Evolutionary conservation across 2,888 invertebrate species (phyloP).

Genomic region (Dioctria rufipes): DNA sequence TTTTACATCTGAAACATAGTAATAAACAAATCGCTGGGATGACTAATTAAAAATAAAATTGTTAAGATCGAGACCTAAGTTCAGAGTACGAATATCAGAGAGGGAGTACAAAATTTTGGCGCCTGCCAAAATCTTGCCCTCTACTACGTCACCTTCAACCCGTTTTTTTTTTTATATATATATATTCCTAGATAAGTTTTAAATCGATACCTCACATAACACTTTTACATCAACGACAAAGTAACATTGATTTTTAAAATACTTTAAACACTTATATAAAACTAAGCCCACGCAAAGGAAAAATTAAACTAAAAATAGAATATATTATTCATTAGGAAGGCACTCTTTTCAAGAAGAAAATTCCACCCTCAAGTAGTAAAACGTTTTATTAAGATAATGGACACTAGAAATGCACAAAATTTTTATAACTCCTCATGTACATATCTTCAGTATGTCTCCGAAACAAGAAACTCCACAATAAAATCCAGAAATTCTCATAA

Average conservation of each 20-base stretch:
- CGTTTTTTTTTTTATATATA: neutral
- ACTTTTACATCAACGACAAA: neutral
- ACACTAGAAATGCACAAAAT: constrained; percentile 34
- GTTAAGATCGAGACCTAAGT: constrained; percentile 13
- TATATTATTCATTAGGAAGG: constrained; percentile 41
- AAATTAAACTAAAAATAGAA: constrained; percentile 35
- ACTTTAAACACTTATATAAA: constrained; percentile 42
- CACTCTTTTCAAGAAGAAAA: constrained; percentile 2
- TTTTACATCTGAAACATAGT: too few species aligned
- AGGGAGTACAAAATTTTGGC: constrained; percentile 13
- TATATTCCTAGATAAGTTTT: constrained; percentile 9
- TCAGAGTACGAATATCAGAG: constrained; percentile 25
- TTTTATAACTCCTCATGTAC: neutral
- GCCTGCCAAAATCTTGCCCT: constrained; percentile 6
- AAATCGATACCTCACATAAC: constrained; percentile 34
- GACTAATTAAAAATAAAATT: neutral
- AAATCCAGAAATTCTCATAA: neutral
- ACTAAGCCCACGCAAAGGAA: constrained; percentile 26
- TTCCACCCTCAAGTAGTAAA: constrained; percentile 11
- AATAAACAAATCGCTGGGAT: too few species aligned
- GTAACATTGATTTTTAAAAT: constrained; percentile 27
- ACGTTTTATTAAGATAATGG: constrained; percentile 22
- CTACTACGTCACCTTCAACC: neutral
- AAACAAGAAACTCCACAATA: neutral
- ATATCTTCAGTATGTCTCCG: constrained; percentile 11